Conservation (phyloP, 1,140 invertebrate species). For the Drosophila malerkotliana region DNA sequence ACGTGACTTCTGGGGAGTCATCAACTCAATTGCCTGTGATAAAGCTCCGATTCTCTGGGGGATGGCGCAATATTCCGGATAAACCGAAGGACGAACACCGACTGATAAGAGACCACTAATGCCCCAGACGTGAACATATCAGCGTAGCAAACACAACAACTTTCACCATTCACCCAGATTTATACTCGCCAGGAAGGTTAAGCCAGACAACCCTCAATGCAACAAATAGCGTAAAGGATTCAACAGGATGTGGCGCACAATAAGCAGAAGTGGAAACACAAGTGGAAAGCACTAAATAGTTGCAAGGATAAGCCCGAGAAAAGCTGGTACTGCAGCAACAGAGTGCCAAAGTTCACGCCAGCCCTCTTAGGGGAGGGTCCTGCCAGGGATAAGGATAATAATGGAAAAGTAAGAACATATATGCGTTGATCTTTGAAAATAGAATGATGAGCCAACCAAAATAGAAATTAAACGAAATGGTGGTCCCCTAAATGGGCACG, state of each 20-base stretch:
- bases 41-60: constrained; percentile 4
- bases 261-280: constrained; percentile 27
- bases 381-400: constrained; percentile 53
- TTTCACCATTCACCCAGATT: neutral
- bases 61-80: neutral
- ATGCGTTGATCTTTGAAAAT: constrained; percentile 51
- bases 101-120: constrained; percentile 35
- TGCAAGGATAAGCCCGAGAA: constrained; percentile 31
- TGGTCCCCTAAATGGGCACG: constrained; percentile 69
- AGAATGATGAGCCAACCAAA: constrained; percentile 27
- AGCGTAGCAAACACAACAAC: constrained; percentile 14
- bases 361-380: constrained; percentile 25
- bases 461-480: constrained; percentile 56
- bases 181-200: constrained; percentile 19
- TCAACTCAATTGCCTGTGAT: constrained; percentile 39
- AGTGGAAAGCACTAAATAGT: constrained; percentile 34
- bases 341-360: constrained; percentile 79
- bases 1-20: neutral
- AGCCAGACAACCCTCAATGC: constrained; percentile 40
- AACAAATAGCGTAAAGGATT: constrained; percentile 46
- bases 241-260: constrained; percentile 43
- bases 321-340: constrained; percentile 45
- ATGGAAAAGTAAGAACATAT: constrained; percentile 65
- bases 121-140: constrained; percentile 30
- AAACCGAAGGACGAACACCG: neutral